phyloP scores from a whole-genome alignment of 2,113 vertebrate species.

The Embiotoca jacksoni region DNA sequence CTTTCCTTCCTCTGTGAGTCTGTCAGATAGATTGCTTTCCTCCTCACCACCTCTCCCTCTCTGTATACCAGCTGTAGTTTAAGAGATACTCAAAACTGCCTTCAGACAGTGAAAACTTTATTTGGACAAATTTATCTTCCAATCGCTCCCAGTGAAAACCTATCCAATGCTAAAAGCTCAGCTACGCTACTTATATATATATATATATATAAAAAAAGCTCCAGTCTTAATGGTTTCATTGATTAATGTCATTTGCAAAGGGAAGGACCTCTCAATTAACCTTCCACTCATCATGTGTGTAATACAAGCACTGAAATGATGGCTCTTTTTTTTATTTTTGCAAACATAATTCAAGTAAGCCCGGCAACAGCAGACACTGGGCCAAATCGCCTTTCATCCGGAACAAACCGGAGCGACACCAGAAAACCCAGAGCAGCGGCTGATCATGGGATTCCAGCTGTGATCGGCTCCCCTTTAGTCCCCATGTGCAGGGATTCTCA shows the following conservation, averaged over 20 bases:
- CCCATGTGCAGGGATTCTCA: conserved; percentile 73
- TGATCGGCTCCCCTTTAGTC: conserved; percentile 67
- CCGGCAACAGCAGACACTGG: conserved; percentile 33
- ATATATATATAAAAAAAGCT: too few species aligned
- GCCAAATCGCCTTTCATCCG: conserved; percentile 71
- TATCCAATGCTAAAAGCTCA: background rate
- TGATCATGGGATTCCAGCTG: conserved; percentile 74
- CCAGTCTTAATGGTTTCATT: background rate
- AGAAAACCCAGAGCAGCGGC: conserved; percentile 53
- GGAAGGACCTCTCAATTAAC: background rate
- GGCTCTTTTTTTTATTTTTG: conserved; percentile 28
- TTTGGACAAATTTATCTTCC: conserved; percentile 12
- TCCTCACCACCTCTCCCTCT: conserved; percentile 10
- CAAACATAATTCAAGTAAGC: conserved; percentile 44
- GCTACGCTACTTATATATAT: background rate
- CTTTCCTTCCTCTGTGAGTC: conserved; percentile 26
- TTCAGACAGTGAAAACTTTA: conserved; percentile 7
- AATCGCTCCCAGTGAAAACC: conserved; percentile 12
- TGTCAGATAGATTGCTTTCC: conserved; percentile 44
- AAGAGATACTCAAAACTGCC: background rate
- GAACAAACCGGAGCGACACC: conserved; percentile 51
- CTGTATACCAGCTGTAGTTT: conserved; percentile 8
- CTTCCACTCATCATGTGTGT: background rate
- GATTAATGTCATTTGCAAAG: conserved; percentile 1
- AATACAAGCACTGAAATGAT: conserved; percentile 27